phyloP scores from a whole-genome alignment of 2,797 vertebrate species.

The Sphaeramia orbicularis region DNA sequence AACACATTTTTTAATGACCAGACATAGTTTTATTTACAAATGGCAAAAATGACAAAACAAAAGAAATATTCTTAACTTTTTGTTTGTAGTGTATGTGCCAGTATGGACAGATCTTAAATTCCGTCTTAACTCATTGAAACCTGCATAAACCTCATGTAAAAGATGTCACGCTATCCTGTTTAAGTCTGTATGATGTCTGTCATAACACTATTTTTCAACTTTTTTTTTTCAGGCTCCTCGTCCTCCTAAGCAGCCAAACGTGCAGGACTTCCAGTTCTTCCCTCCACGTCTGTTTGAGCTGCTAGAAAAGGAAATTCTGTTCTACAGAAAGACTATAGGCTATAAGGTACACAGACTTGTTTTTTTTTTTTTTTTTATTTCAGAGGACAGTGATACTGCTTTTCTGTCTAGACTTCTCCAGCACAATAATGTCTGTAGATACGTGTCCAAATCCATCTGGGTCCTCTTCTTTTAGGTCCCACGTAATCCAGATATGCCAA shows the following conservation, averaged over 20 bases:
- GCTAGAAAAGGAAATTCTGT: constrained; percentile 98
- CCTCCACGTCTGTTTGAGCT: constrained; percentile 98
- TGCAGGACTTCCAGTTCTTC: constrained; percentile 99
- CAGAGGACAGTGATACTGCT: not conserved
- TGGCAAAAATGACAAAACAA: no score
- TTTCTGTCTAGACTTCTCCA: not conserved
- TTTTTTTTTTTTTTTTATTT: not conserved
- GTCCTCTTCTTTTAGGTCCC: constrained; percentile 87
- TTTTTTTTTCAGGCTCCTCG: constrained; percentile 90
- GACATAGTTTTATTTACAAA: no score
- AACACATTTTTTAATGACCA: no score
- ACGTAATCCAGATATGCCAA: constrained; percentile 95
- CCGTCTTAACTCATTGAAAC: no score
- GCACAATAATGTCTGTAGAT: not conserved
- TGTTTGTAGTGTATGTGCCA: no score
- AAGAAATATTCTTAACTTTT: no score
- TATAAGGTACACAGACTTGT: constrained; percentile 90
- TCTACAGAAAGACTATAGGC: constrained; percentile 98
- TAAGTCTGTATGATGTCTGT: not conserved
- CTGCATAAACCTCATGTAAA: not conserved
- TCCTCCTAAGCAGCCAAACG: constrained; percentile 99
- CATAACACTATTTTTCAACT: not conserved
- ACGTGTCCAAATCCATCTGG: not conserved
- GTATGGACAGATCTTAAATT: no score
- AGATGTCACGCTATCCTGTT: not conserved